Conservation (phyloP, 2,888 invertebrate genomes). For the Azorinus chamasolen region DNA sequence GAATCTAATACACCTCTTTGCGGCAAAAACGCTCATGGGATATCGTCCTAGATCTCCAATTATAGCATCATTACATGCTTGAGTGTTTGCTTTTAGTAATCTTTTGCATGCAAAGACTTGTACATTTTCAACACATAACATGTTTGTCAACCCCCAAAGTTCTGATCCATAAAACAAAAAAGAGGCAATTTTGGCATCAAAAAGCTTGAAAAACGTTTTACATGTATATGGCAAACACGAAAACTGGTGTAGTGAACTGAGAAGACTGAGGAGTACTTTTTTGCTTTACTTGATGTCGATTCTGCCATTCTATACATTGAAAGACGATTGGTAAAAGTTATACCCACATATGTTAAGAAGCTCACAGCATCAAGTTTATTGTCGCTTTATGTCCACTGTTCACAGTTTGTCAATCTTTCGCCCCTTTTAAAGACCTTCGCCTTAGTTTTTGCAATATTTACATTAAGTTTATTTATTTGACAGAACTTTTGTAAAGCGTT, state of each 20-base stretch:
- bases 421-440: slow-evolving; percentile 29
- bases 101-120: no score
- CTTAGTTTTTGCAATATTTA: no score
- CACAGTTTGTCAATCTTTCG: no score
- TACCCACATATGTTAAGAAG: slow-evolving; percentile 37
- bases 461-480: no score
- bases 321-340: slow-evolving; percentile 25
- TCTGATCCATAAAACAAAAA: slow-evolving; percentile 36
- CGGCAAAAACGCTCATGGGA: slow-evolving; percentile 16
- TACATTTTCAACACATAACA: no score
- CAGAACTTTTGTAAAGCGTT: no score
- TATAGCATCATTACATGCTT: slow-evolving; percentile 25
- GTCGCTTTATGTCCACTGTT: slow-evolving; percentile 34
- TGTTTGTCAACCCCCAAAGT: no score
- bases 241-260: slow-evolving; percentile 5
- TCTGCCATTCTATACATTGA: no score
- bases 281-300: no score
- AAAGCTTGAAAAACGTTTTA: slow-evolving; percentile 34
- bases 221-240: slow-evolving; percentile 9
- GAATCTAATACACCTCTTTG: slow-evolving; percentile 19
- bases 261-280: slow-evolving; percentile 8
- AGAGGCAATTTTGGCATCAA: slow-evolving; percentile 38
- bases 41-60: slow-evolving; percentile 14
- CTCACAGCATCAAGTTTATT: slow-evolving; percentile 18
- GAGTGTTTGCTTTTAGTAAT: neutral